Percentiles rank a stretch among this genome's conserved stretches.
These are phyloP conservation scores for Burhinus bistriatus DNA, from an alignment of 2,113 vertebrate species.

Conservation along the genomic window DNA sequence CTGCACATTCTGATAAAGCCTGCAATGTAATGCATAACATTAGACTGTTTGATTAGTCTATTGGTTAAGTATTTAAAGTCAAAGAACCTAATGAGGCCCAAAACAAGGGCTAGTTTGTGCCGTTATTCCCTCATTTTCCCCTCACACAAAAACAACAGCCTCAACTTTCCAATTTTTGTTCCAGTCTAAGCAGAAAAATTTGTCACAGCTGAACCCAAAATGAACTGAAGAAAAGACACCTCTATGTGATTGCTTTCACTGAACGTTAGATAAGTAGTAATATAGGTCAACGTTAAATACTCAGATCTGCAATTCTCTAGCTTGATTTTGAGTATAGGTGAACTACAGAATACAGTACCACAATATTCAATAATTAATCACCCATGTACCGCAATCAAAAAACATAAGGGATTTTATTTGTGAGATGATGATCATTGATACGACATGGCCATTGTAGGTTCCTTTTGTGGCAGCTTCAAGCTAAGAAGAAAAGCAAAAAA, in stretches of 20 bases:
- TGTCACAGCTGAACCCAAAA: neutral
- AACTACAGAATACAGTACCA: neutral
- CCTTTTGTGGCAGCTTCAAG: neutral
- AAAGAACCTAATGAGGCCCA: neutral
- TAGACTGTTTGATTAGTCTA: neutral
- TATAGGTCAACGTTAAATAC: neutral
- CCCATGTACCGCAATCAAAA: neutral
- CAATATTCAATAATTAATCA: neutral
- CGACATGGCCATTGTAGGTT: neutral
- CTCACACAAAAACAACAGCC: neutral
- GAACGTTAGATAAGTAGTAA: neutral
- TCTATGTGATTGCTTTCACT: neutral
- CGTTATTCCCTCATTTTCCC: neutral
- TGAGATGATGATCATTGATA: neutral
- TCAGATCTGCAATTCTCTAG: neutral
- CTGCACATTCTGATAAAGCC: constrained; percentile 93
- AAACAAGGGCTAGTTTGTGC: neutral
- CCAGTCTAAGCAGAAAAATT: neutral
- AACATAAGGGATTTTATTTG: neutral
- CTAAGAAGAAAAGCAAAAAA: neutral
- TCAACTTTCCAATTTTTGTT: neutral
- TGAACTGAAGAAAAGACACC: neutral
- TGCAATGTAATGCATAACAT: constrained; percentile 56
- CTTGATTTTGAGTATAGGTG: neutral
- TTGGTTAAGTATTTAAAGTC: neutral